Base-by-base conservation (phyloP, 2,888 invertebrate species). In the Operophtera brumata region DNA sequence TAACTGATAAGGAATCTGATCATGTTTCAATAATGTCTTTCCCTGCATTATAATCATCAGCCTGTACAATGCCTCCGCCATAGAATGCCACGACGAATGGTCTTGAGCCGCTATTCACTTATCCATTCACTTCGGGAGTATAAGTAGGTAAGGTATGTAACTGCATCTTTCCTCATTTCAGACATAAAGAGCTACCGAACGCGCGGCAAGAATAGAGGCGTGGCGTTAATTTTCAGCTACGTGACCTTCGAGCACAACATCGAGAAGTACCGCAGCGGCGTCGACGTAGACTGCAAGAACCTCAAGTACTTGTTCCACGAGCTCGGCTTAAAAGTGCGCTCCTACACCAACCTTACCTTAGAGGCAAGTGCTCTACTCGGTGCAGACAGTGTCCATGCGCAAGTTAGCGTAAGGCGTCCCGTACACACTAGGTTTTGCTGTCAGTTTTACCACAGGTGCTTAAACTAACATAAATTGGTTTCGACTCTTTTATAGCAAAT, bases 171-270 rank as follows among this genome's bases (percentile, higher is more conserved):
- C 20, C 4, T 20, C 11, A 34, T 34, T 34, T 36, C 69, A 86
- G 88, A 80, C 25, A 69, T 88, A 46, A 76, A 81, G 69, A 62
- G 84, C 64, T 92, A 92, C 78, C 74, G 73, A 20, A 93, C 92
- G 74, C 85, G 91, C 50, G 90, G 92, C 0, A 80, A 80, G 54
- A 77, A 87, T 45, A 91, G 94, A 55, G 94, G 94, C 14, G 82
- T 92, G 34, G 81, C 93, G 14, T 81, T 94, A 13, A 86, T 93
- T 69, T 92, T 93, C 59, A 93, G 93, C 67, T 93, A 92, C 70
- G 87, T 91, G 26, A 76, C 90, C 54, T 94, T 93, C 77, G 62
- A 70, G 11, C 65, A 84, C 64, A 65, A 77, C 34, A 70, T 83
- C 4, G 84, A 84, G 58, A 55, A 68, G 30, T 71, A 75, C 62